A percentile compares a stretch with the other conserved stretches of the same genome.
Conservation (phyloP, 2,113 vertebrate genomes). For the Thinocorus orbignyianus region DNA sequence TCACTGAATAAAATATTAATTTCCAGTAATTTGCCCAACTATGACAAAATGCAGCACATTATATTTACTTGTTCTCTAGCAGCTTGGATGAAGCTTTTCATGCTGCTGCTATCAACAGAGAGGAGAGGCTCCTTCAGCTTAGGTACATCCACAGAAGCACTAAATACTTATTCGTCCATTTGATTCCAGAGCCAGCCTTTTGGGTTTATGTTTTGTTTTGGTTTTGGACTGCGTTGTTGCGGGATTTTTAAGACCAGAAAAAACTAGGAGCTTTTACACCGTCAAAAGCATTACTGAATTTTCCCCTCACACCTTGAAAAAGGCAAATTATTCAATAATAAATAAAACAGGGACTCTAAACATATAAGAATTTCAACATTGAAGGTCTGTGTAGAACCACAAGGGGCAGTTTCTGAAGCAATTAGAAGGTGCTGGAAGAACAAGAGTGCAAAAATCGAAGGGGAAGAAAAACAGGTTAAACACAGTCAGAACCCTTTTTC, state of each 20-base stretch:
- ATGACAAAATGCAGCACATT: neutral
- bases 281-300: neutral
- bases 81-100: neutral
- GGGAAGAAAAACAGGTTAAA: neutral
- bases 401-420: no score
- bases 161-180: neutral
- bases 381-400: neutral
- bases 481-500: neutral
- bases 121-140: neutral
- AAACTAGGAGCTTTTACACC: neutral
- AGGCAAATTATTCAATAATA: neutral
- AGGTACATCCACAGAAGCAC: neutral
- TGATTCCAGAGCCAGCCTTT: neutral
- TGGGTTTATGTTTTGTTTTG: neutral
- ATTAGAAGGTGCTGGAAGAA: neutral
- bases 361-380: neutral
- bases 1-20: neutral
- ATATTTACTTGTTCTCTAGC: neutral
- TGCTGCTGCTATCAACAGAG: neutral
- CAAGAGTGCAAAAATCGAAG: neutral
- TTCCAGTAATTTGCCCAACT: neutral
- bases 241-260: neutral
- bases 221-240: neutral
- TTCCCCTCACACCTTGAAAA: neutral
- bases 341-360: neutral